Evolutionary conservation across 2,888 invertebrate genomes (phyloP).

Genomic region (Vannuccia rotundouncinata): DNA sequence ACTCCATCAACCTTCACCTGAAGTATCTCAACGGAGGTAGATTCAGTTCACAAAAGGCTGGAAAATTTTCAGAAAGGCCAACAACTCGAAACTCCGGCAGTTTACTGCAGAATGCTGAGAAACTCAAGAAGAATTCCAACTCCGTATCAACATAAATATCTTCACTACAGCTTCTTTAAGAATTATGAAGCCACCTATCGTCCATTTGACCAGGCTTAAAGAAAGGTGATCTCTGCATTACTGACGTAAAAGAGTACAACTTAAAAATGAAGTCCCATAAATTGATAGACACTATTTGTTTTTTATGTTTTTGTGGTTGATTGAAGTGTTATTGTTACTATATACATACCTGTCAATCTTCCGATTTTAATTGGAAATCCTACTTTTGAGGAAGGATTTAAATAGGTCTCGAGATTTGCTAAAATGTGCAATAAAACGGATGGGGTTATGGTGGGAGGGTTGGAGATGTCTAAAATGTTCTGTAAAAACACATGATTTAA

Average conservation of each 20-base stretch:
- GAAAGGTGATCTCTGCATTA: conserved; percentile 24
- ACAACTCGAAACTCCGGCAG: background rate
- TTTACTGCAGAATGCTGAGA: background rate
- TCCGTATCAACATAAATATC: conserved; percentile 25
- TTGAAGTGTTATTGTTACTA: no score
- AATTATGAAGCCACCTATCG: conserved; percentile 13
- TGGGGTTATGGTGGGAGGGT: no score
- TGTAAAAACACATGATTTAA: no score
- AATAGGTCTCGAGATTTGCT: no score
- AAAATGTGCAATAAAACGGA: no score
- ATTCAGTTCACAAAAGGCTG: background rate
- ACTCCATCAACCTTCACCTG: background rate
- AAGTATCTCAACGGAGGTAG: conserved; percentile 16
- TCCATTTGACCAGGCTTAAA: conserved; percentile 25
- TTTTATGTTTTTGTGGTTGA: no score
- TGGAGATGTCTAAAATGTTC: no score
- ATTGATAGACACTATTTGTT: no score
- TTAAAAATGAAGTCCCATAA: no score
- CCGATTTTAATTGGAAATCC: no score
- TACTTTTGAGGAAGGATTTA: no score
- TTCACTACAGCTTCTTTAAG: conserved; percentile 22
- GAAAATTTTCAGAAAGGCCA: background rate
- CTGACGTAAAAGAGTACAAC: conserved; percentile 16
- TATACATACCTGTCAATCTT: no score
- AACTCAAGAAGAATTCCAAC: background rate